A percentile compares a stretch with the other conserved stretches of the same genome.
These are phyloP conservation scores for Drosophila pruinosa DNA, from an alignment of 1,140 invertebrate species.

Conservation along the genomic window DNA sequence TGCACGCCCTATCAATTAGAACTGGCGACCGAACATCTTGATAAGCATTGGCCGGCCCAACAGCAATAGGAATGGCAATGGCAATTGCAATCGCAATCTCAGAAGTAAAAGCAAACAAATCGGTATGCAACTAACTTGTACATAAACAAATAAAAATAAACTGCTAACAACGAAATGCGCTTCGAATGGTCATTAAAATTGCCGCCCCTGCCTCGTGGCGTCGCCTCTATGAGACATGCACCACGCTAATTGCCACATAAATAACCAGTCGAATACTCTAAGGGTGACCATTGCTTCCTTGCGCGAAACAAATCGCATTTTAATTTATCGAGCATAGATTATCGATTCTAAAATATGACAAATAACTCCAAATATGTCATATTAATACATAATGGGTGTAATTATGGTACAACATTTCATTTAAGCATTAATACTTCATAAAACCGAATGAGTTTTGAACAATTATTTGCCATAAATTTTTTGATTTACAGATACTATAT, in stretches of 20 bases:
- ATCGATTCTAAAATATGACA: conserved; percentile 33
- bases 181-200: conserved; percentile 77
- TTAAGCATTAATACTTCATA: no score
- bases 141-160: conserved; percentile 72
- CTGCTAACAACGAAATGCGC: conserved; percentile 78
- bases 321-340: conserved; percentile 55
- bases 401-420: no score
- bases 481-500: no score
- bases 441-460: no score
- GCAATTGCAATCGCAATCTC: background rate
- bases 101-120: conserved; percentile 15
- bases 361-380: background rate
- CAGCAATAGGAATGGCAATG: conserved; percentile 3
- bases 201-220: background rate
- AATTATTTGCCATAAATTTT: no score
- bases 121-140: conserved; percentile 29
- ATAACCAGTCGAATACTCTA: conserved; percentile 54
- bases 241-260: conserved; percentile 72
- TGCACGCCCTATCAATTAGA: conserved; percentile 78
- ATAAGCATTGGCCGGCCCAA: conserved; percentile 48
- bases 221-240: conserved; percentile 41
- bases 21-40: conserved; percentile 73
- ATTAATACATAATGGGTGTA: no score
- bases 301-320: conserved; percentile 11
- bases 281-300: conserved; percentile 6